Percentiles rank a stretch among this genome's conserved stretches.
phyloP scores from a whole-genome alignment of 1,140 invertebrate genomes.

The Drosophila nikananu region DNA sequence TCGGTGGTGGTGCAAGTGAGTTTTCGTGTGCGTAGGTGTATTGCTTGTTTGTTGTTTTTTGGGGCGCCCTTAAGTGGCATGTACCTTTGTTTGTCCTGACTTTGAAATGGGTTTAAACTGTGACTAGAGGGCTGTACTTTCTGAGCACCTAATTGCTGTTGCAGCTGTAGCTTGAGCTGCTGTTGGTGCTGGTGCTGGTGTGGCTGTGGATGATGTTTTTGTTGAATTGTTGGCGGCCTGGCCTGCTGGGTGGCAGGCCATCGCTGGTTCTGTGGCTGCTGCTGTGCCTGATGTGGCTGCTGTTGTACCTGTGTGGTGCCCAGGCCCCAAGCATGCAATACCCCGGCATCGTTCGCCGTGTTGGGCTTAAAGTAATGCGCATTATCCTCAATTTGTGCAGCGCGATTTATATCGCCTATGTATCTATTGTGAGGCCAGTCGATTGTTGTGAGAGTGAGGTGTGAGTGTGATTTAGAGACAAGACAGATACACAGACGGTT shows the following conservation, averaged over 20 bases:
- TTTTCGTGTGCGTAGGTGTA: slow-evolving; percentile 24
- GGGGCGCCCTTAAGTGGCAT: slow-evolving; percentile 34
- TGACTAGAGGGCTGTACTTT: slow-evolving; percentile 82
- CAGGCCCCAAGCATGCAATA: slow-evolving; percentile 87
- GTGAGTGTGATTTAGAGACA: slow-evolving; percentile 48
- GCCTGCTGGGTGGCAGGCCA: slow-evolving; percentile 39
- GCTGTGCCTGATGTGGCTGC: slow-evolving; percentile 32
- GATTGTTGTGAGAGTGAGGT: slow-evolving; percentile 28
- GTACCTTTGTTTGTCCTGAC: slow-evolving; percentile 82
- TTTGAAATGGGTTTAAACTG: slow-evolving; percentile 78
- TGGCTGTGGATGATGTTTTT: slow-evolving; percentile 49
- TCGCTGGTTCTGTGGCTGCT: slow-evolving; percentile 44
- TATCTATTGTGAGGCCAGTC: slow-evolving; percentile 85
- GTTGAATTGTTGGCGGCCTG: slow-evolving; percentile 30
- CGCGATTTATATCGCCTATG: slow-evolving; percentile 87
- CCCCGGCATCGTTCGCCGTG: slow-evolving; percentile 86
- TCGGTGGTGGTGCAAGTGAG: slow-evolving; percentile 12
- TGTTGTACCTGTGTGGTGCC: slow-evolving; percentile 70
- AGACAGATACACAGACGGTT: slow-evolving; percentile 63
- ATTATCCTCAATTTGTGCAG: slow-evolving; percentile 86
- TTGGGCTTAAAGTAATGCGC: slow-evolving; percentile 86
- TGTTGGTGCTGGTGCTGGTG: slow-evolving; percentile 18
- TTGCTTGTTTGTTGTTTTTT: slow-evolving; percentile 12
- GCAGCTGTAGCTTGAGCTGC: slow-evolving; percentile 67
- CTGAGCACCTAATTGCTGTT: slow-evolving; percentile 72